Evolutionary conservation across 2,113 vertebrate genomes (phyloP).

Genomic region (Sinocyclocheilus anophthalmus): DNA sequence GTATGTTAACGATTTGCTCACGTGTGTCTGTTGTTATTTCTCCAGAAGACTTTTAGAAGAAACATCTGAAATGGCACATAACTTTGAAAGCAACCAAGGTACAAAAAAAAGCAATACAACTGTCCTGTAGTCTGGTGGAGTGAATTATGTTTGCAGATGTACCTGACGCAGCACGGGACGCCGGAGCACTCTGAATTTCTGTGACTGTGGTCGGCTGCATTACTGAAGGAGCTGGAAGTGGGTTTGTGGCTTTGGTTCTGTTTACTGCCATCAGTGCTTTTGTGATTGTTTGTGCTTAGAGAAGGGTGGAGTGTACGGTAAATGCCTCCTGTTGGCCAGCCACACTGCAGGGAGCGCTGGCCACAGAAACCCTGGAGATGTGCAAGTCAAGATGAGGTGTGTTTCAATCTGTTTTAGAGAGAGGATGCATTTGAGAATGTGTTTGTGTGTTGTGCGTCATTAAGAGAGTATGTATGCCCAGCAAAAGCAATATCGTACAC

Average conservation of each 20-base stretch:
- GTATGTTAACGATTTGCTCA: background rate
- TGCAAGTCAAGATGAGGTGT: conserved; percentile 64
- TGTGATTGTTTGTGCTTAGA: conserved; percentile 68
- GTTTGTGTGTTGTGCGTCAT: background rate
- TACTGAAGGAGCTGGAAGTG: conserved; percentile 77
- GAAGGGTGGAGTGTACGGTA: conserved; percentile 70
- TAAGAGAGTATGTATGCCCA: background rate
- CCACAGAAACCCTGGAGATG: conserved; percentile 73
- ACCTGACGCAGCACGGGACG: conserved; percentile 65
- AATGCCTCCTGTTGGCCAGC: conserved; percentile 72
- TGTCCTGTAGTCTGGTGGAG: background rate
- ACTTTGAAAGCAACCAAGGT: background rate
- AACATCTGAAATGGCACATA: background rate
- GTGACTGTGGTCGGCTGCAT: conserved; percentile 75
- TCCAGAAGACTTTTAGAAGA: background rate
- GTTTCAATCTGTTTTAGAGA: conserved; percentile 49
- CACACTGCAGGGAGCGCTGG: conserved; percentile 67
- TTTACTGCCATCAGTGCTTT: conserved; percentile 75
- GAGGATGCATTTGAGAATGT: conserved; percentile 40
- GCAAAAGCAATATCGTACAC: background rate
- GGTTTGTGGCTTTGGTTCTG: conserved; percentile 76
- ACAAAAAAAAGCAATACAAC: background rate
- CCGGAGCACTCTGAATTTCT: conserved; percentile 66
- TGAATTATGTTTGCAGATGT: conserved; percentile 10
- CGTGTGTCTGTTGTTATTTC: background rate